Base-by-base conservation (phyloP, 2,797 vertebrate genomes). In the Coendou prehensilis region DNA sequence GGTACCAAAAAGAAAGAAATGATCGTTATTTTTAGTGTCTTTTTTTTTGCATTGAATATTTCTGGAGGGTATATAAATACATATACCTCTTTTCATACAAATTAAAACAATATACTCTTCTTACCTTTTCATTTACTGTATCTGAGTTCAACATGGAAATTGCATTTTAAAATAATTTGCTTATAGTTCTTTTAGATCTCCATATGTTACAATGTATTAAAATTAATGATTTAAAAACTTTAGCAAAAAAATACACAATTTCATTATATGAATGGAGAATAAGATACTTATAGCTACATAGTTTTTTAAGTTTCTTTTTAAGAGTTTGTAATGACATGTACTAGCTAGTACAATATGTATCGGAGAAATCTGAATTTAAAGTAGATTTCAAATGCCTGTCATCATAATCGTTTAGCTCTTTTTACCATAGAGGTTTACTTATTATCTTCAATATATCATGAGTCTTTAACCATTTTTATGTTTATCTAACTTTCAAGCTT, bases 391-490 rank as follows among this genome's bases (percentile, higher is more conserved):
- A 41, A 95, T 93, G 41, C 30, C n/a, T 80, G 20, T 73, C 18
- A 5, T 79, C 13, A 37, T 80, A 85, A 91, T 91, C 1, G 0
- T 59, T 92, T 94, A 76, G 28, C 28, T 92, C 45, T 91, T 75
- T 81, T 91, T 93, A 73, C 26, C 59, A 78, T 45, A 81, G 8
- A 91, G n/a, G 50, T 76, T 61, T 96, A 84, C 41, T 64, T 87
- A 64, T 22, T 83, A 56, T 80, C 9, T 76, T 78, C 91, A 93
- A 84, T 52, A 22, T 28, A 63, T 71, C 26, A 13, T 81, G 37
- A 95, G 75, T 96, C 56, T 84, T 91, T 67, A 80, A 84, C 22
- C 20, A n/a, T 89, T 83, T 83, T 85, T 54, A 78, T 91, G 96
- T 96, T 94, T 88, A 56, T 91, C 78, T 87, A 96, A 45, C n/a